Evolutionary conservation across 2,888 invertebrate species (phyloP).

Genomic region (Dynastes grantii): DNA sequence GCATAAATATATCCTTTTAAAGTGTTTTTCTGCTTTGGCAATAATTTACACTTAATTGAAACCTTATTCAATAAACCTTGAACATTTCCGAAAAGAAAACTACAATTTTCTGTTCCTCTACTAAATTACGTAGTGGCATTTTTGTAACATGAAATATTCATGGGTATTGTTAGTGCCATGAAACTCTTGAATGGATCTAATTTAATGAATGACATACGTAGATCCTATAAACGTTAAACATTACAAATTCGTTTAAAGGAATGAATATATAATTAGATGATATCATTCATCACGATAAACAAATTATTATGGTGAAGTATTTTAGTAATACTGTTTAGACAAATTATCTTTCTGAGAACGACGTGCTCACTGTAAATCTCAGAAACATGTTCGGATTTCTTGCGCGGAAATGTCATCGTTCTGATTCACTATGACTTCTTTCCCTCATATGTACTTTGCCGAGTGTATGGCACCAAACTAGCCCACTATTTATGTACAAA

Average conservation of each 20-base stretch:
- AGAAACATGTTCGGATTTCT: constrained; percentile 31
- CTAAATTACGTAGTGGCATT: no score
- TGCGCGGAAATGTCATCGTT: constrained; percentile 37
- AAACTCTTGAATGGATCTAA: constrained; percentile 6
- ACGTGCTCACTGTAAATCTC: constrained; percentile 26
- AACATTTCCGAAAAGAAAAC: no score
- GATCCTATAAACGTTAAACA: neutral
- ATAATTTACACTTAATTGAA: no score
- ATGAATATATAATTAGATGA: constrained; percentile 34
- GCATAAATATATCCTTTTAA: no score
- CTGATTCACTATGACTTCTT: constrained; percentile 33
- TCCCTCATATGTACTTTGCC: constrained; percentile 23
- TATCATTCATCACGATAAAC: constrained; percentile 34
- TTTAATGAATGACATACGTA: constrained; percentile 15
- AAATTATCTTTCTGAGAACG: constrained; percentile 31
- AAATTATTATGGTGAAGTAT: constrained; percentile 31
- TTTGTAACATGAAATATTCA: no score
- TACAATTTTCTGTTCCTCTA: no score
- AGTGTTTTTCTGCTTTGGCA: no score
- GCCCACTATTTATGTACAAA: neutral
- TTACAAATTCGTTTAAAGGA: constrained; percentile 20
- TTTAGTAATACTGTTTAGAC: constrained; percentile 26
- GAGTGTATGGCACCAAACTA: constrained; percentile 9
- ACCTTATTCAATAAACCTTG: no score
- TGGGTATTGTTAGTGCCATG: no score